These are phyloP conservation scores for Tetrax tetrax DNA, from an alignment of 2,113 vertebrate species.

Conservation along the genomic window DNA sequence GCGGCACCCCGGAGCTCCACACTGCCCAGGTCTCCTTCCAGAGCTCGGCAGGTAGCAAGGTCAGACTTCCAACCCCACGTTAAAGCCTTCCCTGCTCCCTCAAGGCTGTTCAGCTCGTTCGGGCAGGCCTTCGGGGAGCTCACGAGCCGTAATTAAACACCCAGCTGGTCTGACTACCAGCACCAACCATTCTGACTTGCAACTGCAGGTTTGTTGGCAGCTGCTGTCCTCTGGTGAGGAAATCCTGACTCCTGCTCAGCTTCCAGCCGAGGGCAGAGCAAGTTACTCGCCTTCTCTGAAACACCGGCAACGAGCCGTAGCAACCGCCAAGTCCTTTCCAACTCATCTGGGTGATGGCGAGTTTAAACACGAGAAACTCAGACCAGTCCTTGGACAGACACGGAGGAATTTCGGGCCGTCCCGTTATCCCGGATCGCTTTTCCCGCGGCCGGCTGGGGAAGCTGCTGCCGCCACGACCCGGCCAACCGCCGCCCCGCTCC, in stretches of 20 bases:
- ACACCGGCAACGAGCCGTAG: fast-evolving
- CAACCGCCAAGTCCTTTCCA: neutral
- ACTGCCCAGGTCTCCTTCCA: neutral
- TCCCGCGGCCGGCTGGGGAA: neutral
- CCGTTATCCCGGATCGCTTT: fast-evolving
- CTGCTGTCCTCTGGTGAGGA: neutral
- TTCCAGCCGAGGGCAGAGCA: neutral
- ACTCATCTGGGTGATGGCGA: neutral
- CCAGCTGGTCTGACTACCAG: neutral
- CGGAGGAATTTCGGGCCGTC: neutral
- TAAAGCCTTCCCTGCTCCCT: neutral
- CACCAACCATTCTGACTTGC: neutral
- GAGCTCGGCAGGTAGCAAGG: neutral
- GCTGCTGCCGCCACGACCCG: neutral
- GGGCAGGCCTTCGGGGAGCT: neutral
- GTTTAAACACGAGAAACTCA: neutral
- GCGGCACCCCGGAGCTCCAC: fast-evolving
- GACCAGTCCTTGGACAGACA: neutral
- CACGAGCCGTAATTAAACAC: neutral
- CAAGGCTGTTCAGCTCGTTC: neutral
- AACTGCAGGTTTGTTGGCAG: neutral
- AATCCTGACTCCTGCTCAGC: neutral
- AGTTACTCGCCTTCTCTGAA: fast-evolving
- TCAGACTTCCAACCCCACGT: fast-evolving
- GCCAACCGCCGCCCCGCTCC: fast-evolving